Evolutionary conservation across 1,140 invertebrate species (phyloP).

Genomic region (Danaus melanippus): DNA sequence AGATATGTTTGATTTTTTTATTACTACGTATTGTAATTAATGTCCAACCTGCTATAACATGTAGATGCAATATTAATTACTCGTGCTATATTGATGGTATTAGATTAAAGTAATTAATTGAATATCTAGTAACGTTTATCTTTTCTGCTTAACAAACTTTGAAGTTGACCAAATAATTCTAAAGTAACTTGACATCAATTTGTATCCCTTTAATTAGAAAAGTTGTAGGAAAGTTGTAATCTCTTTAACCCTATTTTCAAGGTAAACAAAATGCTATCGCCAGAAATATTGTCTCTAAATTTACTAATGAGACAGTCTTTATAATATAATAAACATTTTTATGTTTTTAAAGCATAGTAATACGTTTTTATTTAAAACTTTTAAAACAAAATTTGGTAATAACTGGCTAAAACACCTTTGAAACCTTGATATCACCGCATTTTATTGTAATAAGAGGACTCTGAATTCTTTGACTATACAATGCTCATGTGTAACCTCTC

Average conservation of each 20-base stretch:
- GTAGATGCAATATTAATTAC: too few relatives aligned
- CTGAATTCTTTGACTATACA: conserved; percentile 50
- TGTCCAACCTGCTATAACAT: too few relatives aligned
- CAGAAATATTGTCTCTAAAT: too few relatives aligned
- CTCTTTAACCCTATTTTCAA: conserved; percentile 12
- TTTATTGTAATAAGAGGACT: conserved; percentile 65
- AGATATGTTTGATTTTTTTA: too few relatives aligned
- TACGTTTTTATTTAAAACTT: conserved; percentile 4
- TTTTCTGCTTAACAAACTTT: conserved; percentile 3
- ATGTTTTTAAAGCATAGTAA: not conserved
- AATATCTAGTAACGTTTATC: not conserved
- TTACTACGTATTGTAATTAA: too few relatives aligned
- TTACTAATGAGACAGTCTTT: too few relatives aligned
- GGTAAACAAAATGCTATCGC: too few relatives aligned
- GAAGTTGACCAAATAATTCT: conserved; percentile 9
- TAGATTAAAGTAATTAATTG: not conserved
- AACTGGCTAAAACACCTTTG: conserved; percentile 9
- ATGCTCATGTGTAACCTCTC: conserved; percentile 56
- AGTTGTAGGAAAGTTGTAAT: conserved; percentile 13
- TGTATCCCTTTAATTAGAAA: conserved; percentile 13
- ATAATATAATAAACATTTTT: not conserved
- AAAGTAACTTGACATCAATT: conserved; percentile 13
- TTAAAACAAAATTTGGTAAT: conserved; percentile 8
- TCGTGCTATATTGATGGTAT: too few relatives aligned
- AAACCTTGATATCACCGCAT: conserved; percentile 29